Percentiles rank a stretch among this genome's conserved stretches.
These are phyloP conservation scores for Picathartes gymnocephalus DNA, from an alignment of 2,113 vertebrate genomes.

Conservation along the genomic window DNA sequence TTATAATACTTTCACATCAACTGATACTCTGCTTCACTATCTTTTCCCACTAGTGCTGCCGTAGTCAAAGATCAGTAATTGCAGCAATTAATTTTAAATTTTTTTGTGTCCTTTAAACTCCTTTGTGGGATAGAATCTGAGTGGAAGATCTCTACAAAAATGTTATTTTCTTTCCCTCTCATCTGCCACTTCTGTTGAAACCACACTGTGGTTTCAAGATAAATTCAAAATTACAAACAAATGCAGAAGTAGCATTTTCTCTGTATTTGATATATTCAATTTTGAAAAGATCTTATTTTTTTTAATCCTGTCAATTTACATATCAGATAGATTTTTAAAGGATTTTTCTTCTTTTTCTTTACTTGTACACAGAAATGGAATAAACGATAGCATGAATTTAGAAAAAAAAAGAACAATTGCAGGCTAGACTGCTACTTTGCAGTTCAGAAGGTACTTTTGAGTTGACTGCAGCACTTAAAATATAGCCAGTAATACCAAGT, in stretches of 20 bases:
- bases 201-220: not conserved
- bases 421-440: not conserved
- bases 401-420: not conserved
- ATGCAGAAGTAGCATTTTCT: not conserved
- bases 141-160: constrained; percentile 68
- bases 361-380: not conserved
- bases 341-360: not conserved
- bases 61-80: not conserved
- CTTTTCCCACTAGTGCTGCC: not conserved
- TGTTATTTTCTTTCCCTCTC: not conserved
- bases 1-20: not conserved
- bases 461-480: not conserved
- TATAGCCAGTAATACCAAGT: not conserved
- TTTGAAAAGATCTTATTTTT: not conserved
- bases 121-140: not conserved
- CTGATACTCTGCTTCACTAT: not conserved
- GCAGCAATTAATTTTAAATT: not conserved
- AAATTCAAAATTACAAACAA: not conserved
- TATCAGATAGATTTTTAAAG: not conserved
- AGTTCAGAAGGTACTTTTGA: not conserved
- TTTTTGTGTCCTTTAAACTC: not conserved
- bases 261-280: not conserved
- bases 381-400: not conserved
- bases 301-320: not conserved
- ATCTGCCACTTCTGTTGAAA: not conserved